Percentiles rank a stretch among this genome's conserved stretches.
These are phyloP conservation scores for Branchinecta lindahli DNA, from an alignment of 1,140 invertebrate species.

Conservation along the genomic window DNA sequence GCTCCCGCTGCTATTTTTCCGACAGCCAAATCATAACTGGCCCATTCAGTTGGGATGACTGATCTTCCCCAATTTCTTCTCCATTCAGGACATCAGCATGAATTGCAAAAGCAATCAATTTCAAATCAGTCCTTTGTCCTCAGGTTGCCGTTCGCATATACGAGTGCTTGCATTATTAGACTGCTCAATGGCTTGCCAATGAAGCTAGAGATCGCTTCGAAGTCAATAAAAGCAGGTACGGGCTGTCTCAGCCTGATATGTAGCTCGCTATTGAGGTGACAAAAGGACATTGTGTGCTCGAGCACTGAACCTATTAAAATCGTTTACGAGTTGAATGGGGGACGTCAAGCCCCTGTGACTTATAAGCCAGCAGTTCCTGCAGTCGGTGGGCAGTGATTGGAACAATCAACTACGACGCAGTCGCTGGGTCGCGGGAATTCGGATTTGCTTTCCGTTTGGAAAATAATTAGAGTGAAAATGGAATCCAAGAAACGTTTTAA, in stretches of 20 bases:
- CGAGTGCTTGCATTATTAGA: background rate
- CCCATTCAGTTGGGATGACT: background rate
- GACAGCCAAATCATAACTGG: background rate
- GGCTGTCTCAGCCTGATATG: background rate
- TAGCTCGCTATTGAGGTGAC: background rate
- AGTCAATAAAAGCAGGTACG: slow-evolving; percentile 10
- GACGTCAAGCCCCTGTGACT: background rate
- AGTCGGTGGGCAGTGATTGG: background rate
- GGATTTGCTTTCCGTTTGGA: too few relatives aligned
- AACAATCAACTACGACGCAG: background rate
- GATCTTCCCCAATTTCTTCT: background rate
- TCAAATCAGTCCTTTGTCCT: slow-evolving; percentile 7
- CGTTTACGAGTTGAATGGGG: background rate
- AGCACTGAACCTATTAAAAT: slow-evolving; percentile 3
- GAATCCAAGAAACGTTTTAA: too few relatives aligned
- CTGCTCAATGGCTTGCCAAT: background rate
- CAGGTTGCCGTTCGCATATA: background rate
- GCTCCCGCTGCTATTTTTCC: slow-evolving; percentile 5
- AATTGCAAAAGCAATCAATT: slow-evolving; percentile 3
- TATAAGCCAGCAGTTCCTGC: background rate
- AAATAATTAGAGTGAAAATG: too few relatives aligned
- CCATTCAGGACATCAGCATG: slow-evolving; percentile 3
- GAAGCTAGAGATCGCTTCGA: background rate
- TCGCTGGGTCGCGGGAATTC: too few relatives aligned
- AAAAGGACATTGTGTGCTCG: background rate